Evolutionary conservation across 2,797 vertebrate genomes (phyloP), one percentile per base, ranked within the genome.

Genomic region (Gymnothorax javanicus): DNA sequence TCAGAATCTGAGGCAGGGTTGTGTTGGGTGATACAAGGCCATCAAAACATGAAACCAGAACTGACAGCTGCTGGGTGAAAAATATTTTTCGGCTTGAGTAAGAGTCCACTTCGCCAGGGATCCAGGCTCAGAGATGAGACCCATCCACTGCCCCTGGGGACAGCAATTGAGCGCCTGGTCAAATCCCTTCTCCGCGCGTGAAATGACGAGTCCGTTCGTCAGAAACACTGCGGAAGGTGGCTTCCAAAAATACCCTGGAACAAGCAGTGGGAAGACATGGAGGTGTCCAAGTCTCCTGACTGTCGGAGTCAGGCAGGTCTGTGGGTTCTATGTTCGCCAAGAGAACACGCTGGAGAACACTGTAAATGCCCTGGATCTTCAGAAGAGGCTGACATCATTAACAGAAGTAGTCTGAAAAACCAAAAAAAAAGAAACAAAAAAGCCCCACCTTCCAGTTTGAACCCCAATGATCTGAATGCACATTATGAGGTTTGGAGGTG

Each of bases 11-110:
- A 67, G 62, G 62, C 62, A 23, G 62, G 62, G 20, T 7, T 5
- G 62, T 67, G 5, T n/a, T 23, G 62, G 62, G 62, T 67, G 20
- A 67, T 7, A 67, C 62, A 67, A 67, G 62, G 62, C 62, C 62
- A n/a, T n/a, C 62, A n/a, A 23, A n/a, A 67, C 62, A 67, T 67
- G 62, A 67, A n/a, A n/a, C 62, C 69, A 73, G 69, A 73, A 33
- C n/a, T 27, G 69, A 73, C n/a, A 73, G n/a, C 27, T 73, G 69
- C 69, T 2, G 27, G n/a, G 25, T 73, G 33, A 33, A 33, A 73
- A 15, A 67, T 67, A 67, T 67, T 67, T 67, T 15, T 67, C 23
- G 60, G 58, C 9, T 43, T 23, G 20, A 23, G 62, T 2, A n/a
- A 67, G 62, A 67, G n/a, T 67, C 62, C 62, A 2, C 62, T 67